Evolutionary conservation across 2,797 vertebrate species (phyloP), one percentile per base, ranked within the genome.

Genomic region (Enteromius argenteus): DNA sequence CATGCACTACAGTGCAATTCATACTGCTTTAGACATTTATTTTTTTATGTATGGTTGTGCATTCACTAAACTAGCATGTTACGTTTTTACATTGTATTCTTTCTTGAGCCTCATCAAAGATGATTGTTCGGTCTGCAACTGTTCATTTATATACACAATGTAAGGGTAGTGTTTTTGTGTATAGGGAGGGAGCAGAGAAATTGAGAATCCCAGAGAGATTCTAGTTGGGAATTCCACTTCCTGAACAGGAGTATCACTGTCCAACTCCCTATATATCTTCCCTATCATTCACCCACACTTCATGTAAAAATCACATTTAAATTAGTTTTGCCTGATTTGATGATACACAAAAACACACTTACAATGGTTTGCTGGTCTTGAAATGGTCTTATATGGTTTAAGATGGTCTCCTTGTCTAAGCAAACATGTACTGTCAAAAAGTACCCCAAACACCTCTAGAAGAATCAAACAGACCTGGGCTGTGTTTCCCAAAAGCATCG

Each of bases 201-300:
- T 79, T 78, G 62, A 87, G 82, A 75, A 84, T 88, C 86, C 86
- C 88, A 72, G 80, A 76, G 77, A 86, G 81, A 60, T 76, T 85
- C 84, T 85, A 81, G 80, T 81, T 88, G 84, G 85, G 88, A 88
- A 76, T 86, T 89, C 76, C 86, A 86, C 85, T 85, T 89, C 85
- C 86, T 85, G 86, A 88, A 86, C 60, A 73, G 84, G 86, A 84
- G 84, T 85, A 82, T 86, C 83, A 85, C 83, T 67, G 80, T 77
- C 81, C 84, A 79, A 72, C 84, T 86, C 73, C 27, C 27, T 27
- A 1, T 27, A 27, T 27, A 27, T 58, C 14, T 77, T 88, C 60
- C 39, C 68, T 53, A 35, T 77, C 74, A 80, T 72, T 86, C 85
- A 79, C 37, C 72, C 75, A 83, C 42, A 32, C 78, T 86, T 84